Conservation (phyloP, 2,113 vertebrate species). For the Grallaria varia region DNA sequence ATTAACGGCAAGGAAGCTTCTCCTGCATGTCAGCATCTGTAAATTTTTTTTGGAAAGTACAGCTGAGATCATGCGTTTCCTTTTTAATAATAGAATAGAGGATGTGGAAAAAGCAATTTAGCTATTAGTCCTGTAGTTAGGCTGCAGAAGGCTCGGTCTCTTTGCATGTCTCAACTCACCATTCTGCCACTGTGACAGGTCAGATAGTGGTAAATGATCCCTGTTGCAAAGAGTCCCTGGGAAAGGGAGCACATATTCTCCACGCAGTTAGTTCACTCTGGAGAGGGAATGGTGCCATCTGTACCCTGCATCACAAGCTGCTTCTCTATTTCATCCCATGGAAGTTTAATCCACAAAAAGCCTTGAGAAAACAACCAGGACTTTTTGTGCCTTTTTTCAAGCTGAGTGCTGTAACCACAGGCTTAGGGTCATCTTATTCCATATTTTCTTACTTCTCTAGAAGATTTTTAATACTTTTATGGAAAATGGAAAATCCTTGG, state of each 20-base stretch:
- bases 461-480: neutral
- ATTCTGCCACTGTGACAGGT: neutral
- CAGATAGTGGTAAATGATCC: neutral
- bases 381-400: neutral
- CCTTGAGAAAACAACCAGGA: neutral
- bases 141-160: neutral
- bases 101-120: neutral
- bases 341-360: neutral
- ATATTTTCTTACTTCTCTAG: neutral
- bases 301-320: neutral
- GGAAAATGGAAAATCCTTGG: neutral
- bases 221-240: neutral
- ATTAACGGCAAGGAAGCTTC: neutral
- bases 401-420: neutral
- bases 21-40: neutral
- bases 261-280: neutral
- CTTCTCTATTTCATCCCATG: neutral
- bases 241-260: neutral
- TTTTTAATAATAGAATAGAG: neutral
- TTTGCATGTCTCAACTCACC: neutral
- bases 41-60: neutral
- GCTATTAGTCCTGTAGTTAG: neutral
- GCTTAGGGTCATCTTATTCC: neutral
- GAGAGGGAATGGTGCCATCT: neutral
- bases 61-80: neutral